These are phyloP conservation scores for Agraylea sexmaculata DNA, from an alignment of 1,140 invertebrate species.

Conservation along the genomic window DNA sequence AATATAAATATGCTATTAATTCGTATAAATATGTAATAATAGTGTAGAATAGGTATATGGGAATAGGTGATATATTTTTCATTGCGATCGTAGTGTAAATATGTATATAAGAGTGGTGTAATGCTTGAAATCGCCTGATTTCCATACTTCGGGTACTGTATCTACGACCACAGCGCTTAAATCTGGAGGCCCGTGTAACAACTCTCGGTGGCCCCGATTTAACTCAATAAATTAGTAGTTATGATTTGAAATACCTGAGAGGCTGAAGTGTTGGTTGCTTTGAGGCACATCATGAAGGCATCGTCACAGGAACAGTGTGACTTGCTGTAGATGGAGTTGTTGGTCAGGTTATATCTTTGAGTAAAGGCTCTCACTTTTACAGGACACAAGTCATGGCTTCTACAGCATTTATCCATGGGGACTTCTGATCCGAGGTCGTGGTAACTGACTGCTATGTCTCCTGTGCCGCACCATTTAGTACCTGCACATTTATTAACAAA, in stretches of 20 bases:
- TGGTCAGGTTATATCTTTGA: conserved; percentile 66
- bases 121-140: too few relatives aligned
- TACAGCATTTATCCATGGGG: conserved; percentile 69
- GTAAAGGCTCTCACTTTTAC: conserved; percentile 62
- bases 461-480: conserved; percentile 82
- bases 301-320: conserved; percentile 80
- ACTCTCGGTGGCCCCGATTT: too few relatives aligned
- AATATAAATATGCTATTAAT: too few relatives aligned
- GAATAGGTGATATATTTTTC: too few relatives aligned
- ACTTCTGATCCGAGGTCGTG: conserved; percentile 64
- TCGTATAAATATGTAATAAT: too few relatives aligned
- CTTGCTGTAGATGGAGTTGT: conserved; percentile 77
- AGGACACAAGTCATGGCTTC: conserved; percentile 68
- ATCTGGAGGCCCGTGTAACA: too few relatives aligned
- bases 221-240: not conserved
- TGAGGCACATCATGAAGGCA: conserved; percentile 69
- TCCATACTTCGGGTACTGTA: too few relatives aligned
- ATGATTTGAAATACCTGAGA: conserved; percentile 35
- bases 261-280: conserved; percentile 50
- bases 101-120: too few relatives aligned
- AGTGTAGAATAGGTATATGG: too few relatives aligned
- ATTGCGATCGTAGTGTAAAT: too few relatives aligned
- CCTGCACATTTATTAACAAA: conserved; percentile 52
- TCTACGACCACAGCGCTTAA: not conserved
- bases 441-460: conserved; percentile 71